Percentiles rank a stretch among this genome's conserved stretches.
These are phyloP conservation scores for Phragmatobia fuliginosa DNA, from an alignment of 2,888 invertebrate species.

Conservation along the genomic window DNA sequence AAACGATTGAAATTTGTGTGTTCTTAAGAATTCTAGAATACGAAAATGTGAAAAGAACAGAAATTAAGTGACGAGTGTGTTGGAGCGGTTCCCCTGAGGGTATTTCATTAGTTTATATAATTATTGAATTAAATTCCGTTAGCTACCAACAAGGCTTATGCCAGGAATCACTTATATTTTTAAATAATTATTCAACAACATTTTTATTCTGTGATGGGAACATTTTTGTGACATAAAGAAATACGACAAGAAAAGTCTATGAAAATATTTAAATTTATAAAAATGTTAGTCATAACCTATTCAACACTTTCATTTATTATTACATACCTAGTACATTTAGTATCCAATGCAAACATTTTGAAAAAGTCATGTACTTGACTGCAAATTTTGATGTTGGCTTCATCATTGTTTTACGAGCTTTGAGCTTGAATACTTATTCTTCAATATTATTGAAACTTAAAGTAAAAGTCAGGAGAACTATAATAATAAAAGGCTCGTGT, in stretches of 20 bases:
- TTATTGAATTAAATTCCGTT: constrained; percentile 45
- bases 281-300: not conserved
- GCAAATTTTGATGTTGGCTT: too few relatives aligned
- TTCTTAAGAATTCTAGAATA: constrained; percentile 23
- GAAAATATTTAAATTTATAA: too few relatives aligned
- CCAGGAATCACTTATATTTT: not conserved
- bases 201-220: not conserved
- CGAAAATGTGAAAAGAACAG: constrained; percentile 50
- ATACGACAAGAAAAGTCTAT: not conserved
- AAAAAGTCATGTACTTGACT: too few relatives aligned
- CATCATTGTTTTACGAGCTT: too few relatives aligned
- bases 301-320: too few relatives aligned
- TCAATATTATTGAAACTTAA: too few relatives aligned
- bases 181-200: not conserved
- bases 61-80: constrained; percentile 49
- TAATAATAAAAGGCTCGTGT: too few relatives aligned
- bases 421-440: too few relatives aligned
- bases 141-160: not conserved
- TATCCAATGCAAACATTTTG: too few relatives aligned
- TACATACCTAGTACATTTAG: too few relatives aligned
- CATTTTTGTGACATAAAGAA: not conserved
- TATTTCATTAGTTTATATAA: constrained; percentile 47
- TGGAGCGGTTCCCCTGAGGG: constrained; percentile 31
- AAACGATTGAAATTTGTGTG: constrained; percentile 27
- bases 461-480: too few relatives aligned